phyloP scores from a whole-genome alignment of 2,888 invertebrate species.

The Drosophila monieri region DNA sequence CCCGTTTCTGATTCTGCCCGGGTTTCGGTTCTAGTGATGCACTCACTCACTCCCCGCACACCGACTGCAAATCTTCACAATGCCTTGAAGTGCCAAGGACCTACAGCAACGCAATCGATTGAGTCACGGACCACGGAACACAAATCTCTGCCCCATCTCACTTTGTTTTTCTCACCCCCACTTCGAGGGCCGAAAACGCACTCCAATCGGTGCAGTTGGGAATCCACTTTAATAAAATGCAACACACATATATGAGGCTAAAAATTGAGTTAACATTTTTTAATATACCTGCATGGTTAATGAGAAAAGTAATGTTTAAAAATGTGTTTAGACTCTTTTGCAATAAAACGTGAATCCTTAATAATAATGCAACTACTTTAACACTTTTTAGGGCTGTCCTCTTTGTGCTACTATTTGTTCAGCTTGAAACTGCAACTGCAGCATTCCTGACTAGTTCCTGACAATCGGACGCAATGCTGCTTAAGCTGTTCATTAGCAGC shows the following conservation, averaged over 20 bases:
- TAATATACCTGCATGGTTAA: no score
- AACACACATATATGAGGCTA: neutral
- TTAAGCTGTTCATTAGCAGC: constrained; percentile 57
- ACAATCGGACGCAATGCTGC: constrained; percentile 22
- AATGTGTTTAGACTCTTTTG: no score
- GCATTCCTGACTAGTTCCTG: constrained; percentile 13
- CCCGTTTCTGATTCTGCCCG: neutral
- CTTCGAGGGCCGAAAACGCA: constrained; percentile 17
- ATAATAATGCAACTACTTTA: neutral
- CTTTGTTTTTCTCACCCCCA: constrained; percentile 3
- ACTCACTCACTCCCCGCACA: constrained; percentile 18
- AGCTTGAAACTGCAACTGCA: constrained; percentile 3
- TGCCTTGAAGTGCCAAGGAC: constrained; percentile 23
- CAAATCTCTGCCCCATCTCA: constrained; percentile 20
- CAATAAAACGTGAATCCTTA: no score
- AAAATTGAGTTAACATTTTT: neutral
- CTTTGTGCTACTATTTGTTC: neutral
- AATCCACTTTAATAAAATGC: neutral
- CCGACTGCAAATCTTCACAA: constrained; percentile 19
- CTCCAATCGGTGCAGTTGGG: constrained; percentile 17
- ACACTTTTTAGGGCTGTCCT: neutral
- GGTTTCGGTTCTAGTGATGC: constrained; percentile 17
- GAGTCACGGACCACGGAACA: constrained; percentile 38
- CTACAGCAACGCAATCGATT: constrained; percentile 21
- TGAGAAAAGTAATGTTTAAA: no score